These are phyloP conservation scores for Trypoxylon attenuatum DNA, from an alignment of 2,888 invertebrate species.

Conservation along the genomic window DNA sequence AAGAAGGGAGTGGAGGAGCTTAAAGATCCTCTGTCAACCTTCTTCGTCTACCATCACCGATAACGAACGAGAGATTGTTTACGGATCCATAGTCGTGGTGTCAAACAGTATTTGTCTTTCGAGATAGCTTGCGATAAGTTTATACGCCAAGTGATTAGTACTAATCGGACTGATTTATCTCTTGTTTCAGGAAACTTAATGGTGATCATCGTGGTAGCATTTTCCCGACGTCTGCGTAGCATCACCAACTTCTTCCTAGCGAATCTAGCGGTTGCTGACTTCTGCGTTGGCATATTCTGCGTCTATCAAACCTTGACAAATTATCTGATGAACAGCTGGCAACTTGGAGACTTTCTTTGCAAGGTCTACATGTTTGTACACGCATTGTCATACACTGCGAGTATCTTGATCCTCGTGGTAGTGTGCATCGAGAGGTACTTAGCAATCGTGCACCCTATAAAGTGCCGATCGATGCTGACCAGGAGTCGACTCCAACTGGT, in stretches of 20 bases:
- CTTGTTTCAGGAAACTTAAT: conserved; percentile 84
- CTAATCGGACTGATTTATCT: too few relatives aligned
- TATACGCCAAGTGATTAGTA: too few relatives aligned
- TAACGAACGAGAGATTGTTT: too few relatives aligned
- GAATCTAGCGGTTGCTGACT: conserved; percentile 92
- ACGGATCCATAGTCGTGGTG: too few relatives aligned
- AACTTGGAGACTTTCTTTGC: conserved; percentile 89
- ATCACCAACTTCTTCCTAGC: conserved; percentile 95
- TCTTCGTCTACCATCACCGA: too few relatives aligned
- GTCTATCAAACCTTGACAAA: conserved; percentile 92
- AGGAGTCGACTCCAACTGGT: conserved; percentile 85
- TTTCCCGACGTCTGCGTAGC: conserved; percentile 88
- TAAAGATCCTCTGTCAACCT: too few relatives aligned
- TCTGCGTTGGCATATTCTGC: conserved; percentile 94
- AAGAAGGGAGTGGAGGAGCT: too few relatives aligned
- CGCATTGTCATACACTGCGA: conserved; percentile 91
- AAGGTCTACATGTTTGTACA: conserved; percentile 94
- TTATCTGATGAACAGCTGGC: conserved; percentile 87
- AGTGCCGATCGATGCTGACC: conserved; percentile 88
- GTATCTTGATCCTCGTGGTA: conserved; percentile 91
- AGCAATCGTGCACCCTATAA: conserved; percentile 89
- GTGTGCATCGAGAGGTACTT: conserved; percentile 92
- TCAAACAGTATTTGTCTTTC: too few relatives aligned
- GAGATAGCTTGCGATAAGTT: too few relatives aligned
- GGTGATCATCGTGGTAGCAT: conserved; percentile 89